Evolutionary conservation across 2,113 vertebrate genomes (phyloP), one percentile per base, ranked within the genome.

Genomic region (Menidia beryllina): DNA sequence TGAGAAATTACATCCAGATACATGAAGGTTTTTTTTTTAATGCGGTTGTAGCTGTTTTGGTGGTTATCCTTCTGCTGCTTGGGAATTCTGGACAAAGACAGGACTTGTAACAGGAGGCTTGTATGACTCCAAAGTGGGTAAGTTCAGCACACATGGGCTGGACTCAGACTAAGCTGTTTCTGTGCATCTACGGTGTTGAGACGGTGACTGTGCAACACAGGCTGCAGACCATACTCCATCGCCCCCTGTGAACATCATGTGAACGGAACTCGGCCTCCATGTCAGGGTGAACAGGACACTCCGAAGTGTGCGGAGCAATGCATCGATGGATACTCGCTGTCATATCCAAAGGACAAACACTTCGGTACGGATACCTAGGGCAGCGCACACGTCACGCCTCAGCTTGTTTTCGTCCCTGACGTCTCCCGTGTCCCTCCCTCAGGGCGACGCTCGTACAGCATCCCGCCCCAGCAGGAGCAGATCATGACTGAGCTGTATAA

Each of bases 401-500:
- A 1, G 41, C 11, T 52, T 25, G 7, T 23, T 12, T 54, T 0
- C 15, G 1, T 14, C 14, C 39, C 5, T 69, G 20, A 49, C 0
- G 0, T 36, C 38, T n/a, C 5, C 26, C 50, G 3, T 58, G 21
- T 72, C 15, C 20, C 53, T 30, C 30, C 45, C 56, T 43, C 74
- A 93, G 97, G 97, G 0, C 86, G 83, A 43, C 88, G 69, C 1
- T 83, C 95, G 0, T 98, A 97, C 0, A 77, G 77, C 0, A 75
- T 98, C 23, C 89, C 95, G 9, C 77, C 80, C 4, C 80, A 74
- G 0, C 93, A 94, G 85, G 73, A 93, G 13, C 94, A 97, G 72
- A 98, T 98, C 86, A 97, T 95, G 97, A 90, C 92, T 0, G 97
- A 98, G 87, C 88, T 98, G 76, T 97, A 94, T 89, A 96, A 95